Percentiles rank a stretch among this genome's conserved stretches.
These are phyloP conservation scores for Synaphobranchus kaupii DNA, from an alignment of 2,797 vertebrate species.

Conservation along the genomic window DNA sequence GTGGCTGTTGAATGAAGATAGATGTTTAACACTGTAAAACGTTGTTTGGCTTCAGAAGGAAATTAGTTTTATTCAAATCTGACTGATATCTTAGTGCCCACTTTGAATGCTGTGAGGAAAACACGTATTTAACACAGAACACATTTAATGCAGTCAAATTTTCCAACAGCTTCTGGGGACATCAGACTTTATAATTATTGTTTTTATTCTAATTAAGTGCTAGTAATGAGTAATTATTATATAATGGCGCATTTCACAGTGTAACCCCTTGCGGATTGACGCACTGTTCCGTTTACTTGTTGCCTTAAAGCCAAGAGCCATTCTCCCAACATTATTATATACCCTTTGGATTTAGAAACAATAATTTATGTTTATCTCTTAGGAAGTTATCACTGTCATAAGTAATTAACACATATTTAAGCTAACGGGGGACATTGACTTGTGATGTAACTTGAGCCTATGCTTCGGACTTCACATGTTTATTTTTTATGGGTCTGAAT, in stretches of 20 bases:
- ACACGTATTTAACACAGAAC: background rate
- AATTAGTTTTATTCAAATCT: constrained; percentile 9
- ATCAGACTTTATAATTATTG: constrained; percentile 6
- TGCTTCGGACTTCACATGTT: background rate
- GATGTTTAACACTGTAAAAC: background rate
- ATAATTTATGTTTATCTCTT: background rate
- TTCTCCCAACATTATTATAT: background rate
- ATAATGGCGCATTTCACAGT: background rate
- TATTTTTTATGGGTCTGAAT: background rate
- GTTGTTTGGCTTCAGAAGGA: background rate
- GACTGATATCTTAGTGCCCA: background rate
- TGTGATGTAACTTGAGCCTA: background rate
- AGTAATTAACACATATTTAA: background rate
- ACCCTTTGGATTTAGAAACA: background rate
- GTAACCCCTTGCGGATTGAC: background rate
- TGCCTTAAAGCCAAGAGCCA: background rate
- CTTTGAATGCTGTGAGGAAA: background rate
- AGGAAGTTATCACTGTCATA: background rate
- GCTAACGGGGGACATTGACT: background rate
- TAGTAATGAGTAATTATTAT: constrained; percentile 4
- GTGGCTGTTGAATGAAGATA: background rate
- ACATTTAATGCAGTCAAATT: background rate
- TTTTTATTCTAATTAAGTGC: background rate
- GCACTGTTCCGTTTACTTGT: background rate
- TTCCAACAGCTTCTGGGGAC: background rate